Evolutionary conservation across 2,797 vertebrate genomes (phyloP), one percentile per base, ranked within the genome.

Genomic region (Lagodon rhomboides): DNA sequence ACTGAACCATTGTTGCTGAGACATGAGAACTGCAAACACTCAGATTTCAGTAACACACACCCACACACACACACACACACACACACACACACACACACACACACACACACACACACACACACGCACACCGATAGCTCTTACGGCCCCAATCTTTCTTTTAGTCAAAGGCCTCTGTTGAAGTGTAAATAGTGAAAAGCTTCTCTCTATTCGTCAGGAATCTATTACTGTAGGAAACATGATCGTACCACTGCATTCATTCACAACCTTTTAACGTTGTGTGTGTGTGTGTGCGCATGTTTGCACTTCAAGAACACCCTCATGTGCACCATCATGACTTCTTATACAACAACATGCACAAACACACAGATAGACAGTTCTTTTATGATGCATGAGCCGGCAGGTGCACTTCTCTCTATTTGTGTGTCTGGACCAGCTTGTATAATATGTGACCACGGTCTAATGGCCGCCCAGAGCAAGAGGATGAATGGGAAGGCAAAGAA

Each of bases 381-480:
- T 53, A 56, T 50, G 20, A 38, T 8, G 12, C 55, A 50, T 46
- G 20, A 25, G 47, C 23, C 54, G 63, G 82, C 73, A 87, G 82
- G 83, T 89, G 58, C 51, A 63, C 20, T 25, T 61, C 15, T 46
- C 12, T 18, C 3, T 30, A 56, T 56, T 56, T 30, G 25, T 56
- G 25, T 17, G 54, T 61, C 51, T 25, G 2, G 2, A 18, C n/a
- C 13, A 34, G 66, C 12, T 34, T 58, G 38, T 60, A 27, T 60
- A 47, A 22, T 23, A n/a, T 61, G 46, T 65, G 61, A 23, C 30
- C 1, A 11, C 3, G 1, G 34, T 43, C 73, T 85, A 82, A 82
- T 58, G 71, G 71, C 0, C 3, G 76, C 88, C 76, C 53, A 18
- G 38, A 65, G 88, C 77, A 54, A 75, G 41, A 74, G 15, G 15